Conservation (phyloP, 2,797 vertebrate species). For the Sebastes reedi region DNA sequence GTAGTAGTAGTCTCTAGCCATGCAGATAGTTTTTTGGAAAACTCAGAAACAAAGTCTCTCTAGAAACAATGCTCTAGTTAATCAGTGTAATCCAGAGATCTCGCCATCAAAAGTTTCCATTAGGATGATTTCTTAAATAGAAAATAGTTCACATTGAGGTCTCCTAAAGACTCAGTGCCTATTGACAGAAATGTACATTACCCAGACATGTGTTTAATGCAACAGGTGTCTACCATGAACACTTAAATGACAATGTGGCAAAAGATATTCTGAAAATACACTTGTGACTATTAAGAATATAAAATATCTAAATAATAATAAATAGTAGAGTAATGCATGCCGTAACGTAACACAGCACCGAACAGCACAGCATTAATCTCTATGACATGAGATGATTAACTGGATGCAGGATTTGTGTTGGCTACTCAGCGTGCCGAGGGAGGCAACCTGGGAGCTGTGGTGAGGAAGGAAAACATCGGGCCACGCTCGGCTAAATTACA, state of each 20-base stretch:
- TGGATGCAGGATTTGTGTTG: constrained; percentile 67
- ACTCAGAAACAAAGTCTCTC: background rate
- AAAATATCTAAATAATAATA: background rate
- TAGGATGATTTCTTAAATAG: background rate
- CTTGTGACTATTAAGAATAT: background rate
- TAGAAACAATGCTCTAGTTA: background rate
- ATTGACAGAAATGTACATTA: background rate
- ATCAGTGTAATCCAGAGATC: background rate
- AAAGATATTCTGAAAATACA: background rate
- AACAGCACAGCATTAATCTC: constrained; percentile 28
- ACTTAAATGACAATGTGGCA: background rate
- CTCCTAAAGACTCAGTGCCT: background rate
- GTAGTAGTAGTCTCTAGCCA: background rate
- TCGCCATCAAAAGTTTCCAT: background rate
- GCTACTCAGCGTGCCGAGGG: constrained; percentile 36
- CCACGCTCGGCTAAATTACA: constrained; percentile 47
- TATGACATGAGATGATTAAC: constrained; percentile 60
- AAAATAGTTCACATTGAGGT: background rate
- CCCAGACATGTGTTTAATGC: background rate
- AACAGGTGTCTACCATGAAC: background rate
- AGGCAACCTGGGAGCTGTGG: constrained; percentile 59
- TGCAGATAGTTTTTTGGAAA: background rate
- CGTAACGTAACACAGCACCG: background rate
- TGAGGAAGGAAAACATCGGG: constrained; percentile 69
- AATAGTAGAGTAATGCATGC: background rate